Percentiles rank a stretch among this genome's conserved stretches.
Evolutionary conservation across 23 tunicate genomes (phyloP).

Genomic region (Halocynthia aurantium): DNA sequence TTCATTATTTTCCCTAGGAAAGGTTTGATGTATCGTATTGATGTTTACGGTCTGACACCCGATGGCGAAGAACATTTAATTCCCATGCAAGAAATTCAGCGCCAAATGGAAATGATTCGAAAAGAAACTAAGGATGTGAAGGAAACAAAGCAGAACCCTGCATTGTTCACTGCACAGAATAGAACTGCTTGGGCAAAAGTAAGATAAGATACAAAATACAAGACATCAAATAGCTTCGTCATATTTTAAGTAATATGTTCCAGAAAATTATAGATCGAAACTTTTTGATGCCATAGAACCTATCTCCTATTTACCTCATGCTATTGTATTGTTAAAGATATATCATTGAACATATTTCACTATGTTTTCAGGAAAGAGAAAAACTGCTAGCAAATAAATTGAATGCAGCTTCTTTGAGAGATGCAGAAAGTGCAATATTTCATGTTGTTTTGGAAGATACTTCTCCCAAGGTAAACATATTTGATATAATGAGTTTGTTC

Average conservation of each 20-base stretch:
- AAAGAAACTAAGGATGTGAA: slow-evolving; percentile 39
- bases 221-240: too few relatives aligned
- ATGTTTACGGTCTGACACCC: slow-evolving; percentile 28
- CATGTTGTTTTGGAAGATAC: slow-evolving; percentile 71
- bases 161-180: slow-evolving; percentile 57
- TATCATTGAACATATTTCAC: neutral
- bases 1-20: slow-evolving; percentile 23
- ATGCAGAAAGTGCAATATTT: slow-evolving; percentile 77
- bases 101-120: slow-evolving; percentile 49
- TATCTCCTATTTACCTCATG: too few relatives aligned
- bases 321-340: too few relatives aligned
- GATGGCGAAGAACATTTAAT: slow-evolving; percentile 42
- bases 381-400: slow-evolving; percentile 27
- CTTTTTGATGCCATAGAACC: too few relatives aligned
- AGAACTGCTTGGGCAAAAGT: slow-evolving; percentile 83
- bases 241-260: too few relatives aligned
- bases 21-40: slow-evolving; percentile 73
- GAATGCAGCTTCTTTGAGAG: slow-evolving; percentile 48
- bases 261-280: too few relatives aligned
- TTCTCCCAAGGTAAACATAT: slow-evolving; percentile 32
- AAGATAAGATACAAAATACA: neutral
- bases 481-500: too few relatives aligned
- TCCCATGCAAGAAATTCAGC: slow-evolving; percentile 46
- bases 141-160: slow-evolving; percentile 53
- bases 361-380: slow-evolving; percentile 66